Evolutionary conservation across 2,797 vertebrate species (phyloP).

Genomic region (Sebastes umbrosus): DNA sequence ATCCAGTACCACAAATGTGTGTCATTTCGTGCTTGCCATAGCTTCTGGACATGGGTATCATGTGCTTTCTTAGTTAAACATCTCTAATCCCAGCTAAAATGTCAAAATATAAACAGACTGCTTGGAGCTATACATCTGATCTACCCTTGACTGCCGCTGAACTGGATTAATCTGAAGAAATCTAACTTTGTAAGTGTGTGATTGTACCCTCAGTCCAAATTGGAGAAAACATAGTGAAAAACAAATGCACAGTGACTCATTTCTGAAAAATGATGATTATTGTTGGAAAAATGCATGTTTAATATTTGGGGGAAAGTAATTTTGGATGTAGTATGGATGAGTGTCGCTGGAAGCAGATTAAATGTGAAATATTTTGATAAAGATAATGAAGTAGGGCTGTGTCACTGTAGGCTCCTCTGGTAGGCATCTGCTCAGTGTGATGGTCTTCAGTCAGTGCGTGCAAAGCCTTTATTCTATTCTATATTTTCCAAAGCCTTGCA

Average conservation of each 20-base stretch:
- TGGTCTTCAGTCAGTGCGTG: conserved; percentile 38
- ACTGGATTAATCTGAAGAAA: conserved; percentile 52
- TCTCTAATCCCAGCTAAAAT: conserved; percentile 60
- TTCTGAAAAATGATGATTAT: conserved; percentile 39
- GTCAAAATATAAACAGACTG: conserved; percentile 29
- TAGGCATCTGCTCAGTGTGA: conserved; percentile 41
- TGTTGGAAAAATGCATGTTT: conserved; percentile 41
- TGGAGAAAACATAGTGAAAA: conserved; percentile 30
- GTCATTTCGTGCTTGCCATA: conserved; percentile 59
- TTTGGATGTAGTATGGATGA: conserved; percentile 40
- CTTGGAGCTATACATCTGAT: conserved; percentile 41
- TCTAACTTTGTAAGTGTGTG: conserved; percentile 29
- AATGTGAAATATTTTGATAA: conserved; percentile 58
- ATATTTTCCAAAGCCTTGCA: conserved; percentile 40
- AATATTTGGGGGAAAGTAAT: conserved; percentile 18
- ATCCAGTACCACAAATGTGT: conserved; percentile 43
- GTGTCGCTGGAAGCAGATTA: conserved; percentile 46
- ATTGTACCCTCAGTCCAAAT: conserved; percentile 39
- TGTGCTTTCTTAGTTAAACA: conserved; percentile 43
- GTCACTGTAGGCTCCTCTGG: conserved; percentile 27
- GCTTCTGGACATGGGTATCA: conserved; percentile 50
- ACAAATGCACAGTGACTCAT: conserved; percentile 34
- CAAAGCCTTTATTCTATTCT: conserved; percentile 45
- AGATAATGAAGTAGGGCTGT: conserved; percentile 34
- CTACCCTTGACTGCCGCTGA: conserved; percentile 50